A percentile compares a stretch with the other conserved stretches of the same genome.
These are phyloP conservation scores for Cephonodes hylas DNA, from an alignment of 2,888 invertebrate genomes.

Conservation along the genomic window DNA sequence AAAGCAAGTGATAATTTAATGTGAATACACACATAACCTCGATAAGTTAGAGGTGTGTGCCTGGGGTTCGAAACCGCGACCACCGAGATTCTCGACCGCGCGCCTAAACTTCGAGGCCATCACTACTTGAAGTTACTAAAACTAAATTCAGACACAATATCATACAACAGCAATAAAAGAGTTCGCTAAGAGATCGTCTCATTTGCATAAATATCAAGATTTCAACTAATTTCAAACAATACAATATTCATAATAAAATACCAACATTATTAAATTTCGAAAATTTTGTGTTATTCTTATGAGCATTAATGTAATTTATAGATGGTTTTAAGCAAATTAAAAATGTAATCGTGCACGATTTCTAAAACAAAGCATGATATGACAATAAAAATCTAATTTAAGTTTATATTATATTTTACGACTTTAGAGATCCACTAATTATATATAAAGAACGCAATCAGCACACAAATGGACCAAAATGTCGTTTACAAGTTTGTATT, in stretches of 20 bases:
- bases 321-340: not conserved
- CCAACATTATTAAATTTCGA: not conserved
- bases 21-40: too few relatives aligned
- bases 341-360: not conserved
- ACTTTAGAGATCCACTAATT: conserved; percentile 1
- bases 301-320: not conserved
- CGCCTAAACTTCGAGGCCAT: too few relatives aligned
- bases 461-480: not conserved
- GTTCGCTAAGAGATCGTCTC: not conserved
- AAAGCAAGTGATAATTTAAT: too few relatives aligned
- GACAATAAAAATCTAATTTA: not conserved
- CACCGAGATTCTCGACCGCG: too few relatives aligned
- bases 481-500: not conserved
- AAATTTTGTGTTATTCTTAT: not conserved
- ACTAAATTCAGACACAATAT: not conserved
- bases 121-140: not conserved
- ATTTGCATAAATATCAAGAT: not conserved
- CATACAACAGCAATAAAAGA: not conserved
- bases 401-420: not conserved
- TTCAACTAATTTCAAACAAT: not conserved
- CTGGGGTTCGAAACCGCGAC: too few relatives aligned
- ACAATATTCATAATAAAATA: not conserved
- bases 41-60: too few relatives aligned
- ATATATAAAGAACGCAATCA: not conserved
- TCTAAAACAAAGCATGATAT: not conserved